Evolutionary conservation across 2,888 invertebrate species (phyloP).

Genomic region (Nebria brevicollis): DNA sequence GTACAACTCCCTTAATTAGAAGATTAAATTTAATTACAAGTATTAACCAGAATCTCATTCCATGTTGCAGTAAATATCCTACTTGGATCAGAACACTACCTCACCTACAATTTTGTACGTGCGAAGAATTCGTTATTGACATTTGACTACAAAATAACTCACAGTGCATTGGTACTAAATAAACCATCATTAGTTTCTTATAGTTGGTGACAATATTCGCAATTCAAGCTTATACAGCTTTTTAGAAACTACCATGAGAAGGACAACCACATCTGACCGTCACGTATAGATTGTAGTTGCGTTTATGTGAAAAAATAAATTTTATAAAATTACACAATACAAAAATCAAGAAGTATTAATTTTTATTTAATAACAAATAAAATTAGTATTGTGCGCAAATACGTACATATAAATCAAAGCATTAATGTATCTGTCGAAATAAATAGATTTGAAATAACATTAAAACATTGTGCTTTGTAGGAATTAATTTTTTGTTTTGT

Average conservation of each 20-base stretch:
- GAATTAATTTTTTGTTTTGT: not conserved
- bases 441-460: not conserved
- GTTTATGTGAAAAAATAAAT: no score
- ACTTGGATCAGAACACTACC: not conserved
- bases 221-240: no score
- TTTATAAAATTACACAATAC: no score
- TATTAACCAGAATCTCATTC: constrained; percentile 25
- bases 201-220: no score
- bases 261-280: not conserved
- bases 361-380: no score
- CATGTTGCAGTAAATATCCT: not conserved
- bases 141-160: constrained; percentile 13
- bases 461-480: not conserved
- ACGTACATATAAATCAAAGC: not conserved
- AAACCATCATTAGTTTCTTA: not conserved
- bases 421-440: not conserved
- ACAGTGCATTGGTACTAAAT: not conserved
- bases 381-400: not conserved
- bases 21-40: constrained; percentile 34
- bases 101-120: constrained; percentile 3
- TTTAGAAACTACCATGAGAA: no score
- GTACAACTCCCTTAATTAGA: constrained; percentile 18
- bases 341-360: no score
- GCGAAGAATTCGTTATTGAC: constrained; percentile 5
- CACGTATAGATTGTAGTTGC: not conserved